A percentile compares a stretch with the other conserved stretches of the same genome.
Conservation (phyloP, 1,140 invertebrate species). For the Samia ricini region DNA sequence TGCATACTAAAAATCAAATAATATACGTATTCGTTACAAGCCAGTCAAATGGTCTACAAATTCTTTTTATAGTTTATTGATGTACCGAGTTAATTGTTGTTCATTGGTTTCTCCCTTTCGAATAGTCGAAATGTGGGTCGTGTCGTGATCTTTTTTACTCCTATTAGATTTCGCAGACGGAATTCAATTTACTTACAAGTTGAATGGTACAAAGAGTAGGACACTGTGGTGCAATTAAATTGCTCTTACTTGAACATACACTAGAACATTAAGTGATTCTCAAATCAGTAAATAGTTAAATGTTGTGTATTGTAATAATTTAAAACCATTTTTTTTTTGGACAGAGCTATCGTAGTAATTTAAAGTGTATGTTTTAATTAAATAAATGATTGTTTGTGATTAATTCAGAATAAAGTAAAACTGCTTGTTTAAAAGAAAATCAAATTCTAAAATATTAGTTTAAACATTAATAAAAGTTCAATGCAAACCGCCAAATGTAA, state of each 20-base stretch:
- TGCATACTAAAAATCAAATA: not conserved
- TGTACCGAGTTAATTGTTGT: slow-evolving; percentile 27
- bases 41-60: slow-evolving; percentile 37
- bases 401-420: no score
- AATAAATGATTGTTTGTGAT: no score
- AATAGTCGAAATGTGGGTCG: slow-evolving; percentile 52
- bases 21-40: slow-evolving; percentile 39
- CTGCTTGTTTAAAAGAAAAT: no score
- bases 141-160: slow-evolving; percentile 51
- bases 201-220: not conserved
- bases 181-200: not conserved
- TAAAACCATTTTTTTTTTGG: no score
- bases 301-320: no score
- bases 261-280: not conserved
- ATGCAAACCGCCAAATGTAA: no score
- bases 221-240: not conserved
- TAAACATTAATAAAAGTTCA: no score
- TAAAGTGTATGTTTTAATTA: no score
- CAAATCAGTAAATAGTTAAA: not conserved
- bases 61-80: slow-evolving; percentile 36
- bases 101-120: slow-evolving; percentile 58
- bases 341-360: not conserved
- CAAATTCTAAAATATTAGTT: no score
- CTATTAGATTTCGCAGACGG: slow-evolving; percentile 30
- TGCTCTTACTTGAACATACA: not conserved